Base-by-base conservation (phyloP, 2,797 vertebrate genomes). In the Triplophysa yarkandensis region DNA sequence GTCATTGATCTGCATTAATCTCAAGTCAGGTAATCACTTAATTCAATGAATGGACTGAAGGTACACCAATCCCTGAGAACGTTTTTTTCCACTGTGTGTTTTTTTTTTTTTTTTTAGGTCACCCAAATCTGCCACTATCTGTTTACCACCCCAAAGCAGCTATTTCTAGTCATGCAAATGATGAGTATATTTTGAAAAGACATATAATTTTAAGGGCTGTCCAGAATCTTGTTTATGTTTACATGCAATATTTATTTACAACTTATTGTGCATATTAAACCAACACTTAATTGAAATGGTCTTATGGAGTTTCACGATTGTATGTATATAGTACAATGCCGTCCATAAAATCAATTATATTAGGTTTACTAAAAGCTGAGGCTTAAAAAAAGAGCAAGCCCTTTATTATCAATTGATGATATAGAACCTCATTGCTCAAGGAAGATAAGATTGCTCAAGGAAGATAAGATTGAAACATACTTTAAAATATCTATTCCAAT, bases 1-100 rank as follows among this genome's bases (percentile, higher is more conserved):
- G 25, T 44, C n/a, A 73, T 25, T 73, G 16, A 44, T 55, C 62
- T 55, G 48, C 14, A 23, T 73, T 64, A 32, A 52, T 54, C 25
- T 0, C 16, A 8, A 10, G 52, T 52, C 58, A 55, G 61, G 27
- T 43, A 34, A 74, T 66, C 36, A 25, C 50, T 55, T 74, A 34
- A 65, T 44, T 66, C 61, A 34, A 28, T 30, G 36, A 25, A 55
- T 39, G 32, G 32, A 41, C 32, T 14, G 58, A 63, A 16, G 30
- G 25, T 44, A 5, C 5, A 36, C 65, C 61, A 64, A 34, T 55
- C 60, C 28, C 5, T 8, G n/a, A 65, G 21, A 65, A 65, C 9
- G 54, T 34, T 48, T 44, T 62, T 71, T n/a, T n/a, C n/a, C n/a
- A n/a, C n/a, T n/a, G n/a, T 50, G 6, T 27, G 43, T 6, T 27